These are phyloP conservation scores for Danionella dracula DNA, from an alignment of 2,797 vertebrate genomes.

Conservation along the genomic window DNA sequence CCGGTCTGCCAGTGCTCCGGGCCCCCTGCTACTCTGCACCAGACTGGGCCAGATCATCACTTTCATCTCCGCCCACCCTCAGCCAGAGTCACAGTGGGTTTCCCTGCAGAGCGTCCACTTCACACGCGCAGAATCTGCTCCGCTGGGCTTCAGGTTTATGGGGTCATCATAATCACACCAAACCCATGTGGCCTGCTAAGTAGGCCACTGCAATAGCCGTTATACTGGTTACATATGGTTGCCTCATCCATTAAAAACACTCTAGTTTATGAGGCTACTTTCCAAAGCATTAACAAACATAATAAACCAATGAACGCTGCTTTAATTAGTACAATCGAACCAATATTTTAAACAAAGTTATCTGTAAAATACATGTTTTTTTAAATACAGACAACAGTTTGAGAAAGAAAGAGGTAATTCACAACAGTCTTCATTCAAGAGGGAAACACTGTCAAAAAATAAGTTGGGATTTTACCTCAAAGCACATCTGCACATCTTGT, in stretches of 20 bases:
- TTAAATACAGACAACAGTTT: no score
- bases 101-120: conserved; percentile 16
- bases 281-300: not conserved
- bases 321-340: no score
- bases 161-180: conserved; percentile 11
- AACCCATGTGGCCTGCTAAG: conserved; percentile 12
- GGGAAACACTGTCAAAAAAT: no score
- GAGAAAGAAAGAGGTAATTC: no score
- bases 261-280: not conserved
- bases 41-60: conserved; percentile 12
- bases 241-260: not conserved
- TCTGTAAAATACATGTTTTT: no score
- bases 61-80: conserved; percentile 24
- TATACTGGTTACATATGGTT: not conserved
- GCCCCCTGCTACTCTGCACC: conserved; percentile 9
- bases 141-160: conserved; percentile 16
- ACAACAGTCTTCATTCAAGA: no score
- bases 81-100: conserved; percentile 1
- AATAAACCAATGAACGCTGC: no score
- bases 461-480: conserved; percentile 35
- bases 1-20: conserved; percentile 27
- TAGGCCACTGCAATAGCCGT: not conserved
- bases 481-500: not conserved
- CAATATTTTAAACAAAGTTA: no score
- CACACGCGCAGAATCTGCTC: not conserved